Percentiles rank a stretch among this genome's conserved stretches.
These are phyloP conservation scores for Dasypolia templi DNA, from an alignment of 2,888 invertebrate species.

Conservation along the genomic window DNA sequence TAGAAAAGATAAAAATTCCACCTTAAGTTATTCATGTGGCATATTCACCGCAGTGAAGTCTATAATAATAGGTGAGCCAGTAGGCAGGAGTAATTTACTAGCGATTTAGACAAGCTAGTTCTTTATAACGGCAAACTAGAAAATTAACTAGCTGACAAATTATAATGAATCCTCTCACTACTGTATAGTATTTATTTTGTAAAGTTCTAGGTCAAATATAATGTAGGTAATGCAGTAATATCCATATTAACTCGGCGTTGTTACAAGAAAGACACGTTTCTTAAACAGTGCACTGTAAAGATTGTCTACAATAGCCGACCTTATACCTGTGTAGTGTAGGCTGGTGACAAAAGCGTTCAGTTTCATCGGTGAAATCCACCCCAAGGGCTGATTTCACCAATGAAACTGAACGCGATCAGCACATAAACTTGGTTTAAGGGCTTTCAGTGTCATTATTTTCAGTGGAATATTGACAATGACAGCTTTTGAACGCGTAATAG, in stretches of 20 bases:
- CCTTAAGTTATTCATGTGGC: conserved; percentile 12
- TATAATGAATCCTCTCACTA: conserved; percentile 9
- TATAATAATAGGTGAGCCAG: conserved; percentile 39
- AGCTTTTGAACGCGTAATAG: no score
- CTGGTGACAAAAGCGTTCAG: no score
- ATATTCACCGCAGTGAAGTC: conserved; percentile 5
- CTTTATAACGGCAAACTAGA: not conserved
- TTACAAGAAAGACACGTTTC: not conserved
- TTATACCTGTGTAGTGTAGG: no score
- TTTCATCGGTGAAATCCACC: no score
- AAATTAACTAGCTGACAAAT: conserved; percentile 13
- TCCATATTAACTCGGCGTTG: not conserved
- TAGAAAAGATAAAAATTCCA: not conserved
- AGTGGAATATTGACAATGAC: no score
- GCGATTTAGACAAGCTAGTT: conserved; percentile 15
- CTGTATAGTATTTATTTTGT: not conserved
- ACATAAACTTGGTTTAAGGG: no score
- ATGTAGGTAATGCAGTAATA: not conserved
- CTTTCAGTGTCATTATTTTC: no score
- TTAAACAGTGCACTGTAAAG: not conserved
- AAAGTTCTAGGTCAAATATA: not conserved
- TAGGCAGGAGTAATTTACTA: conserved; percentile 30
- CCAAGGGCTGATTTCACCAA: no score
- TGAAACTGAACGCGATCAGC: no score
- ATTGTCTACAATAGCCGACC: no score